phyloP scores from a whole-genome alignment of 2,888 invertebrate species.

The Embidobia sp. region DNA sequence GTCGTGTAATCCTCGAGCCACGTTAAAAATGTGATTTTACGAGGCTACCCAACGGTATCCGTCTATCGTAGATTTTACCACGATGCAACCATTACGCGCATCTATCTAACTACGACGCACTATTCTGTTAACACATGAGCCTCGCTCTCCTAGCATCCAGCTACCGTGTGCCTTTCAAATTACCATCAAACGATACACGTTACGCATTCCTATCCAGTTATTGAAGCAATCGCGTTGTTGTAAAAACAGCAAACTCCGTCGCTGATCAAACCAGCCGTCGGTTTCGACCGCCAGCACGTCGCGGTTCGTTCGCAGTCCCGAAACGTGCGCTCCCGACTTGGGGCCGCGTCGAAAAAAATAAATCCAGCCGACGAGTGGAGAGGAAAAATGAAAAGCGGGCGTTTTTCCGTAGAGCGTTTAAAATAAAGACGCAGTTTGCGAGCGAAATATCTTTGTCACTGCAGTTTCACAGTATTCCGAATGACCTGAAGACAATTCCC shows the following conservation, averaged over 20 bases:
- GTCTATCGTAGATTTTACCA: constrained; percentile 68
- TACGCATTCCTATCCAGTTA: constrained; percentile 54
- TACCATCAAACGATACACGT: constrained; percentile 56
- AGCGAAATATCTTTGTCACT: constrained; percentile 60
- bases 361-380: too few species aligned
- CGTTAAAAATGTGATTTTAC: constrained; percentile 75
- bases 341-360: too few species aligned
- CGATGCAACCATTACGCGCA: constrained; percentile 58
- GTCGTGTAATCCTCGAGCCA: constrained; percentile 71
- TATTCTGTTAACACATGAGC: constrained; percentile 56
- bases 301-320: too few species aligned
- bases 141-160: constrained; percentile 33
- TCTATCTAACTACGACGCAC: constrained; percentile 49
- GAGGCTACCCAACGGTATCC: constrained; percentile 73
- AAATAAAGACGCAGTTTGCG: constrained; percentile 22
- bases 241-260: not conserved
- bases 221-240: constrained; percentile 49
- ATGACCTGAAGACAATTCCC: constrained; percentile 62
- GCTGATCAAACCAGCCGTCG: too few species aligned
- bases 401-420: not conserved
- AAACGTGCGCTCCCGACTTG: too few species aligned
- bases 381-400: too few species aligned
- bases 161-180: constrained; percentile 50
- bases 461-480: constrained; percentile 55
- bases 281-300: too few species aligned